Percentiles rank a stretch among this genome's conserved stretches.
These are phyloP conservation scores for Hemicordylus capensis DNA, from an alignment of 2,113 vertebrate genomes.

Conservation along the genomic window DNA sequence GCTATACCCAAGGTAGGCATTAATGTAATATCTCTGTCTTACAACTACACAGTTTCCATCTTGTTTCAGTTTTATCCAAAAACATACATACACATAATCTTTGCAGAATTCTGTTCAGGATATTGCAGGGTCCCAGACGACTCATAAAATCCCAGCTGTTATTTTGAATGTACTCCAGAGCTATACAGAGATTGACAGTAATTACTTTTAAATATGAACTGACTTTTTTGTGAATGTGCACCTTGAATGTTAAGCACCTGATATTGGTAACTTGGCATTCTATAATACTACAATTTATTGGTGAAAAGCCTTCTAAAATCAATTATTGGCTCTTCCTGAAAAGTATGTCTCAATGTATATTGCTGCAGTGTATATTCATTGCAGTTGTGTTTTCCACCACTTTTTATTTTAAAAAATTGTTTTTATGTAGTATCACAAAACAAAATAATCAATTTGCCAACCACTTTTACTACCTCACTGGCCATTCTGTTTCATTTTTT, in stretches of 20 bases:
- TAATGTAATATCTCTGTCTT: not conserved
- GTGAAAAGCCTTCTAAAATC: not conserved
- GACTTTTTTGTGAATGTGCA: slow-evolving; percentile 48
- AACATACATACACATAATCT: not conserved
- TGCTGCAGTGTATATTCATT: not conserved
- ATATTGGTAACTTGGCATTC: slow-evolving; percentile 22
- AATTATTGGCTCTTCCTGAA: not conserved
- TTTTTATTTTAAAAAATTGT: not conserved
- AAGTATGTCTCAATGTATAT: not conserved
- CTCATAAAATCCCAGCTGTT: slow-evolving; percentile 65
- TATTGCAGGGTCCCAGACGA: slow-evolving; percentile 56
- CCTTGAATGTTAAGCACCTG: slow-evolving; percentile 39
- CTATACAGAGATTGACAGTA: slow-evolving; percentile 35
- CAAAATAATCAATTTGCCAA: not conserved
- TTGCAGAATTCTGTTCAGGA: not conserved
- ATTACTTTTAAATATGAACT: slow-evolving; percentile 49
- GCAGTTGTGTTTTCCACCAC: not conserved
- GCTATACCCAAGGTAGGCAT: not conserved
- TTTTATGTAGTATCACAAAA: not conserved
- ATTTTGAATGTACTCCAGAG: slow-evolving; percentile 65
- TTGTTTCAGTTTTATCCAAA: not conserved
- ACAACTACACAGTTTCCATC: not conserved
- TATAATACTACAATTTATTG: not conserved
- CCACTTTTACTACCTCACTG: not conserved
- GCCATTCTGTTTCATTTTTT: not conserved